Conservation (phyloP, 2,113 vertebrate genomes). For the Perccottus glenii region DNA sequence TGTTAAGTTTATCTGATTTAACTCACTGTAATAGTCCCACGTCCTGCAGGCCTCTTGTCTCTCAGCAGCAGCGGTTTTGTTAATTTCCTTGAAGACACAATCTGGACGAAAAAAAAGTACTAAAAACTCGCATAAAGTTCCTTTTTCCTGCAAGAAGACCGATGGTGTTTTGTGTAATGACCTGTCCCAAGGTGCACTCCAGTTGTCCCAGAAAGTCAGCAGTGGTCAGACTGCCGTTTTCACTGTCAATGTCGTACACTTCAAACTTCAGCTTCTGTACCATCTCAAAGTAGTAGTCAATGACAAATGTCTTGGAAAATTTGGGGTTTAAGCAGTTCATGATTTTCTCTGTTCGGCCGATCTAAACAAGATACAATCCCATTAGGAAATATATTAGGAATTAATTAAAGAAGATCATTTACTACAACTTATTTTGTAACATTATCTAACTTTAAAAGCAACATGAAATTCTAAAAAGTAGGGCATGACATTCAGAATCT, state of each 20-base stretch:
- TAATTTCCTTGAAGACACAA: constrained; percentile 89
- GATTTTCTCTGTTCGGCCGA: constrained; percentile 89
- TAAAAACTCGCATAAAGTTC: neutral
- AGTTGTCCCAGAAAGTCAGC: constrained; percentile 94
- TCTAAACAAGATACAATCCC: constrained; percentile 27
- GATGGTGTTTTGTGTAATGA: constrained; percentile 38
- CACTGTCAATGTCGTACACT: constrained; percentile 93
- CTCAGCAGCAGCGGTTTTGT: constrained; percentile 86
- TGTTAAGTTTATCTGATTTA: neutral
- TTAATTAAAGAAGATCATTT: no score
- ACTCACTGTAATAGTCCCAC: constrained; percentile 88
- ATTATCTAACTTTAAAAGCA: no score
- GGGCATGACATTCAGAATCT: no score
- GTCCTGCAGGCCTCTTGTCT: constrained; percentile 90
- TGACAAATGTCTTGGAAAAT: constrained; percentile 88
- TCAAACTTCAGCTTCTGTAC: constrained; percentile 94
- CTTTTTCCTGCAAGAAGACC: neutral
- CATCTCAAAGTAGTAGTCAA: constrained; percentile 97
- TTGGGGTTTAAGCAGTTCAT: constrained; percentile 88
- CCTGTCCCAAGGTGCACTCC: constrained; percentile 93
- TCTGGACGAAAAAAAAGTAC: constrained; percentile 70
- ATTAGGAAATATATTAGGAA: neutral
- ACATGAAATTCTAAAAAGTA: no score
- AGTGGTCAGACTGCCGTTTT: constrained; percentile 83
- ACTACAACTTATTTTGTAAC: no score